Conservation (phyloP, 2,888 invertebrate genomes). For the Muschampia staudingeri region DNA sequence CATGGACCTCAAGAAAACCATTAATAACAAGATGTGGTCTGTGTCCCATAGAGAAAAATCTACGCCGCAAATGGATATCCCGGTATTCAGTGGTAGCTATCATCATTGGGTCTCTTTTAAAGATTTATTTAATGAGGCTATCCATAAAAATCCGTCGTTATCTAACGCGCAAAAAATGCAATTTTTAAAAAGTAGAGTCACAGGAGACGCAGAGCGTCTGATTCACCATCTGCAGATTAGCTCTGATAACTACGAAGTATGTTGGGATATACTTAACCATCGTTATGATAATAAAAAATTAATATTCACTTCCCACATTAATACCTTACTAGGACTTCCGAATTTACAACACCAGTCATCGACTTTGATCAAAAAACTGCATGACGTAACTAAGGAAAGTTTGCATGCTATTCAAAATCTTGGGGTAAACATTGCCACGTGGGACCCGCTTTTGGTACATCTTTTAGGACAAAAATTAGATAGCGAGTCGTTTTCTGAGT, state of each 20-base stretch:
- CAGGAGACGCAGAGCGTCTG: constrained; percentile 29
- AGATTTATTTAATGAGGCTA: constrained; percentile 13
- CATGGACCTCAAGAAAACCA: not conserved
- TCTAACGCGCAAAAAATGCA: constrained; percentile 34
- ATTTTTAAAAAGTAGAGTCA: constrained; percentile 5
- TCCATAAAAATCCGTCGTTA: constrained; percentile 18
- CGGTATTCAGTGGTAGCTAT: constrained; percentile 19
- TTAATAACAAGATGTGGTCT: constrained; percentile 25
- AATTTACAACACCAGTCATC: constrained; percentile 17
- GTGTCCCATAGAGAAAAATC: constrained; percentile 26
- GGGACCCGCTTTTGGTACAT: constrained; percentile 25
- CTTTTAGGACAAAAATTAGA: constrained; percentile 1
- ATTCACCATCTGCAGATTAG: constrained; percentile 26
- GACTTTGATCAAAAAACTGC: not conserved
- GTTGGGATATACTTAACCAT: constrained; percentile 31
- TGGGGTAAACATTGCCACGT: not conserved
- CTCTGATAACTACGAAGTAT: constrained; percentile 14
- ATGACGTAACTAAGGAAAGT: constrained; percentile 30
- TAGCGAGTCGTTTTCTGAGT: not conserved
- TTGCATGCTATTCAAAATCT: constrained; percentile 24
- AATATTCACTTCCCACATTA: constrained; percentile 12
- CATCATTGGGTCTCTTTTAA: constrained; percentile 28
- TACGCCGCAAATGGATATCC: constrained; percentile 29
- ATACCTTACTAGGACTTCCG: not conserved
- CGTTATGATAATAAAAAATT: constrained; percentile 13